Conservation (phyloP, 2,888 invertebrate species). For the Andrena marginata region DNA sequence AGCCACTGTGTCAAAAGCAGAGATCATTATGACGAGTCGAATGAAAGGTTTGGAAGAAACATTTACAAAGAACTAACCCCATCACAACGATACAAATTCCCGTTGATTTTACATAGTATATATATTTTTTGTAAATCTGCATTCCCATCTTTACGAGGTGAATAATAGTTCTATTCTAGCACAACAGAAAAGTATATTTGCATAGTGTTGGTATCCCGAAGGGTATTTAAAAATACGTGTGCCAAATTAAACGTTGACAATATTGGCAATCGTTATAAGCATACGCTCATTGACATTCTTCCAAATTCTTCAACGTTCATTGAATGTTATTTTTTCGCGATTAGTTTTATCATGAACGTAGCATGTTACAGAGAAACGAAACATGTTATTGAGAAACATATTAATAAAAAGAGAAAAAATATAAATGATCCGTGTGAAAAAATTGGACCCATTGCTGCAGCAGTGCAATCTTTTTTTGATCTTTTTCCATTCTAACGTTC, state of each 20-base stretch:
- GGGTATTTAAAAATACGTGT: neutral
- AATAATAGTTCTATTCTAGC: neutral
- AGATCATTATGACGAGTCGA: constrained; percentile 28
- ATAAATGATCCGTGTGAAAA: too few species aligned
- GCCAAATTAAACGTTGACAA: constrained; percentile 3
- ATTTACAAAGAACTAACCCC: constrained; percentile 76
- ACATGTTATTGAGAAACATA: too few species aligned
- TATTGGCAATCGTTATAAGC: neutral
- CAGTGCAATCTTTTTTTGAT: too few species aligned
- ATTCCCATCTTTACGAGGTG: constrained; percentile 45
- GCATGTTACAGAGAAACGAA: neutral
- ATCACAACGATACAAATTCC: constrained; percentile 77
- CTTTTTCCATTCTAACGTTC: too few species aligned
- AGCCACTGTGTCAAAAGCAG: constrained; percentile 72
- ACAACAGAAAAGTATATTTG: constrained; percentile 5
- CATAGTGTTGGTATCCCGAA: constrained; percentile 1
- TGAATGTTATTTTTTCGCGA: neutral
- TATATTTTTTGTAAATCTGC: constrained; percentile 60
- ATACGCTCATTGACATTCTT: neutral
- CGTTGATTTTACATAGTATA: constrained; percentile 79
- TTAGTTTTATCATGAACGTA: neutral
- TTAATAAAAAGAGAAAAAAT: too few species aligned
- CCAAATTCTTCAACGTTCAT: neutral
- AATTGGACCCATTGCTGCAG: too few species aligned
- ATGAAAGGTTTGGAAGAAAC: constrained; percentile 19